Conservation (phyloP, 2,113 vertebrate genomes). For the Myodes glareolus region DNA sequence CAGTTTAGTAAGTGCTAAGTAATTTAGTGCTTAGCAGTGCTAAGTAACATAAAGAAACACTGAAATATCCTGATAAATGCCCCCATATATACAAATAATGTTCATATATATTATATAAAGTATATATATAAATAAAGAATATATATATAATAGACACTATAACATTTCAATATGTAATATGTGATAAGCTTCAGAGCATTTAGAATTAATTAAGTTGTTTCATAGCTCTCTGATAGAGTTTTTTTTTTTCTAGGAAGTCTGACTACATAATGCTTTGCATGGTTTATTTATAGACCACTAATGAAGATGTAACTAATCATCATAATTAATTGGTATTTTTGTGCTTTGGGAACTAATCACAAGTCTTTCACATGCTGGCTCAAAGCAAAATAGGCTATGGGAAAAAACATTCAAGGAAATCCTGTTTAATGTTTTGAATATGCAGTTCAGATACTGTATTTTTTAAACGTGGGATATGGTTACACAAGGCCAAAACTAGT, state of each 20-base stretch:
- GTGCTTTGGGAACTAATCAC: conserved; percentile 85
- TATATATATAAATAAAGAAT: conserved; percentile 64
- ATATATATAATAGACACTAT: no score
- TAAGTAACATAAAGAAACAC: conserved; percentile 32
- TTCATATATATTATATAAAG: conserved; percentile 63
- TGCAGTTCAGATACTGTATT: conserved; percentile 53
- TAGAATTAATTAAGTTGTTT: conserved; percentile 84
- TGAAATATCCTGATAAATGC: conserved; percentile 58
- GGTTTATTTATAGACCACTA: conserved; percentile 89
- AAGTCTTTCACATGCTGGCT: conserved; percentile 81
- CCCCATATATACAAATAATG: conserved; percentile 13
- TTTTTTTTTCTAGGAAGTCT: conserved; percentile 81
- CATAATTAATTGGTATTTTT: conserved; percentile 89
- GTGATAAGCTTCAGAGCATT: conserved; percentile 75
- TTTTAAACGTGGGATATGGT: not conserved
- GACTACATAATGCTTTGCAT: conserved; percentile 80
- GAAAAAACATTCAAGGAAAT: conserved; percentile 76
- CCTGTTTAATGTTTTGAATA: conserved; percentile 64
- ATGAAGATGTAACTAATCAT: conserved; percentile 89
- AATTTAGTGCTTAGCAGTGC: no score
- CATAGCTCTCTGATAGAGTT: conserved; percentile 69
- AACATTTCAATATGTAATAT: conserved; percentile 70
- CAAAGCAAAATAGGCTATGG: conserved; percentile 73
- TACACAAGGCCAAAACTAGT: not conserved
- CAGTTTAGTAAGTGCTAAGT: conserved; percentile 23